Percentiles rank a stretch among this genome's conserved stretches.
Evolutionary conservation across 2,797 vertebrate genomes (phyloP).

Genomic region (Choloepus didactylus): DNA sequence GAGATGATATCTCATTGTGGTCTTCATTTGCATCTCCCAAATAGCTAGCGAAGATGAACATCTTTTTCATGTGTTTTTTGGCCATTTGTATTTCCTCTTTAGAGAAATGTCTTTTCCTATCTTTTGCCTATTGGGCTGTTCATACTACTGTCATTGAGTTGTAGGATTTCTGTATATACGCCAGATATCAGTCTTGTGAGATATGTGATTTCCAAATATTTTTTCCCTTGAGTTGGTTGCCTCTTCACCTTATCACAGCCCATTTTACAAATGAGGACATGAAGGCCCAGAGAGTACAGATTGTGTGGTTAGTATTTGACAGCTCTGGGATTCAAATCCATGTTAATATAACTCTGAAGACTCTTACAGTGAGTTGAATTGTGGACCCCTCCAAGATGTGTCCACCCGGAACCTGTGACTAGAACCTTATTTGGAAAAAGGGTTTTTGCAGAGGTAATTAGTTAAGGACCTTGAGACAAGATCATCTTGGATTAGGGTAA

Average conservation of each 20-base stretch:
- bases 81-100: too few relatives aligned
- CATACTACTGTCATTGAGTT: too few relatives aligned
- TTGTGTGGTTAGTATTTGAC: neutral
- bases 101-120: too few relatives aligned
- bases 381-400: neutral
- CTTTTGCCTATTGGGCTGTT: too few relatives aligned
- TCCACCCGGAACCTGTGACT: neutral
- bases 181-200: too few relatives aligned
- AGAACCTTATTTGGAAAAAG: neutral
- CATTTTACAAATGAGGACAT: slow-evolving; percentile 21
- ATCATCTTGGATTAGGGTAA: neutral
- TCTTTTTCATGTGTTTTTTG: too few relatives aligned
- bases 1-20: too few relatives aligned
- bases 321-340: neutral
- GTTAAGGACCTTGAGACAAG: neutral
- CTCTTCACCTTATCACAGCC: neutral
- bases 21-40: too few relatives aligned
- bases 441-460: neutral
- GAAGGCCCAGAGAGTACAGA: neutral
- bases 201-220: too few relatives aligned
- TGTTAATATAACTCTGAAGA: neutral
- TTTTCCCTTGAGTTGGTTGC: too few relatives aligned
- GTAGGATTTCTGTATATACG: too few relatives aligned
- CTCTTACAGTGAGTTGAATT: neutral
- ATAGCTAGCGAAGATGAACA: too few relatives aligned